Percentiles rank a stretch among this genome's conserved stretches.
Conservation (phyloP, 2,113 vertebrate species). For the Phyllopteryx taeniolatus region DNA sequence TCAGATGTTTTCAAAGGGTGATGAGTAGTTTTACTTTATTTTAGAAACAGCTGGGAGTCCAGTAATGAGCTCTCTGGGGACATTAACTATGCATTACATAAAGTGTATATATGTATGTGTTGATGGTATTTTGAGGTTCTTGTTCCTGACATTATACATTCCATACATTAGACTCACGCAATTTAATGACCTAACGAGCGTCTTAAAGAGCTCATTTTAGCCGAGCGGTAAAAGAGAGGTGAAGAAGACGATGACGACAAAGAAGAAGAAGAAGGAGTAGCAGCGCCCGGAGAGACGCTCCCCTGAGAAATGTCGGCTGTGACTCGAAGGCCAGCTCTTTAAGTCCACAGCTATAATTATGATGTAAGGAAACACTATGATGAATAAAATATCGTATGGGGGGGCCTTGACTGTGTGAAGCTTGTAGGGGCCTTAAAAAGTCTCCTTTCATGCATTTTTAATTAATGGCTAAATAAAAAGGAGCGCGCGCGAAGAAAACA, state of each 20-base stretch:
- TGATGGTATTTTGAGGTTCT: too few relatives aligned
- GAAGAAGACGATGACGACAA: neutral
- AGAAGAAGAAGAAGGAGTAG: conserved; percentile 1
- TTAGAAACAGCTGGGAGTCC: too few relatives aligned
- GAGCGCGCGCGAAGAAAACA: conserved; percentile 42
- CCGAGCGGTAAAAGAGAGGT: conserved; percentile 23
- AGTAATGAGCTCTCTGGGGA: too few relatives aligned
- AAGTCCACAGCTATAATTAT: conserved; percentile 57
- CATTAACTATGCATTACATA: too few relatives aligned
- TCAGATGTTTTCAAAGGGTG: too few relatives aligned
- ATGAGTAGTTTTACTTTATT: too few relatives aligned
- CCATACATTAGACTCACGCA: too few relatives aligned
- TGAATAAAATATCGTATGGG: conserved; percentile 62
- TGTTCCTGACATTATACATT: too few relatives aligned
- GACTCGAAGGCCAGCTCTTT: conserved; percentile 48
- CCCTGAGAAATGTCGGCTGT: conserved; percentile 38
- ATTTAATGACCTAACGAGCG: conserved; percentile 1
- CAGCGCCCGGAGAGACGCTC: conserved; percentile 9
- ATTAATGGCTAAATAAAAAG: conserved; percentile 46
- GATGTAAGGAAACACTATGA: conserved; percentile 50
- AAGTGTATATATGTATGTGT: too few relatives aligned
- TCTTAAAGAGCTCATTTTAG: conserved; percentile 47
- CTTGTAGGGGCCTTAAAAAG: conserved; percentile 48
- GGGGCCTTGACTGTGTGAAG: conserved; percentile 53
- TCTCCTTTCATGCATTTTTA: conserved; percentile 67